These are phyloP conservation scores for Oxytorus armatus DNA, from an alignment of 2,888 invertebrate genomes.

Conservation along the genomic window DNA sequence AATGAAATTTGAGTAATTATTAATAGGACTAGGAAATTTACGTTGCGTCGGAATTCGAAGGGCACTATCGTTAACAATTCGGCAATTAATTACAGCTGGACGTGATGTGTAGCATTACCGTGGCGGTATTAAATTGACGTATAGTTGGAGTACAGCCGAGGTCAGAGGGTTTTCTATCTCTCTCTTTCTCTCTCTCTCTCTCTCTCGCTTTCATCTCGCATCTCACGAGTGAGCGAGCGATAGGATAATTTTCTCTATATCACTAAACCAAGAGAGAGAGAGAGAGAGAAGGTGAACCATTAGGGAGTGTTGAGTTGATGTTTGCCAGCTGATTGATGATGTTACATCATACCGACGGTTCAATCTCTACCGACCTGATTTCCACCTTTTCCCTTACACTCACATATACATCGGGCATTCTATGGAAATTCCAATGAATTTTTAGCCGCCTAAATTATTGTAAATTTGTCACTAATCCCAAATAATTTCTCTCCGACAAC, in stretches of 20 bases:
- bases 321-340: conserved; percentile 84
- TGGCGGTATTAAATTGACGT: conserved; percentile 75
- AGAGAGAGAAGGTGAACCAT: conserved; percentile 70
- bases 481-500: no score
- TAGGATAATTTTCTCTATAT: conserved; percentile 44
- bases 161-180: conserved; percentile 53
- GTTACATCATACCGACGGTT: conserved; percentile 81
- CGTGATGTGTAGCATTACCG: conserved; percentile 78
- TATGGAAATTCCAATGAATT: not conserved
- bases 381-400: conserved; percentile 59
- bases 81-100: conserved; percentile 77
- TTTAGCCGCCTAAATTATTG: no score
- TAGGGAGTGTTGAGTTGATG: conserved; percentile 83
- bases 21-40: conserved; percentile 59
- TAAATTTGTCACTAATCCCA: no score
- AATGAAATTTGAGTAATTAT: conserved; percentile 62
- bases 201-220: conserved; percentile 39
- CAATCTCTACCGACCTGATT: conserved; percentile 66
- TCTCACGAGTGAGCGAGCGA: conserved; percentile 26
- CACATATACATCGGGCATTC: not conserved
- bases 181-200: conserved; percentile 33
- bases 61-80: conserved; percentile 63
- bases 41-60: conserved; percentile 37
- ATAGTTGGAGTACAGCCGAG: conserved; percentile 44
- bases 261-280: conserved; percentile 61